Evolutionary conservation across 2,888 invertebrate genomes (phyloP).

Genomic region (Icerya purchasi): DNA sequence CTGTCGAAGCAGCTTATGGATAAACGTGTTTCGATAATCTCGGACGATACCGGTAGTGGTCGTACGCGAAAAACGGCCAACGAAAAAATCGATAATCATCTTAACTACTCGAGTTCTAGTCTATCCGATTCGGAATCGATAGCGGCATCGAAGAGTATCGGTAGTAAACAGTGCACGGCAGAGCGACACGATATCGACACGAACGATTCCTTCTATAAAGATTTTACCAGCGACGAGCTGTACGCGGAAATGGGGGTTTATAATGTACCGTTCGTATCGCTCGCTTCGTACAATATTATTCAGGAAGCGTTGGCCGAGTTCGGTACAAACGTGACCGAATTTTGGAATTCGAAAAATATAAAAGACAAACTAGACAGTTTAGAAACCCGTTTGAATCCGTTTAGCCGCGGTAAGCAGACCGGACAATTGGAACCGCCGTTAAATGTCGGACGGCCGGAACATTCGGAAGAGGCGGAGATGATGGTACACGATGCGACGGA

Average conservation of each 20-base stretch:
- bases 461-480: constrained; percentile 1
- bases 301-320: constrained; percentile 32
- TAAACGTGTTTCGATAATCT: neutral
- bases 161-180: neutral
- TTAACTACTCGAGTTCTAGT: neutral
- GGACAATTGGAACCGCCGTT: neutral
- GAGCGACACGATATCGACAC: neutral
- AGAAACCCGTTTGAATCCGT: constrained; percentile 24
- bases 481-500: neutral
- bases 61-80: too few relatives aligned
- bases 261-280: constrained; percentile 17
- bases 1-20: constrained; percentile 3
- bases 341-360: constrained; percentile 31
- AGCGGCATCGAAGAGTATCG: too few relatives aligned
- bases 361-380: constrained; percentile 34
- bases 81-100: too few relatives aligned
- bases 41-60: too few relatives aligned
- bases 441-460: constrained; percentile 9
- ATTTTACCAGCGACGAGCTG: constrained; percentile 1
- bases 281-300: constrained; percentile 19
- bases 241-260: constrained; percentile 12
- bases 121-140: neutral
- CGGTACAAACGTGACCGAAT: constrained; percentile 30
- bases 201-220: neutral
- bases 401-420: constrained; percentile 7